phyloP scores from a whole-genome alignment of 2,888 invertebrate genomes.

The Andrena trimmerana region DNA sequence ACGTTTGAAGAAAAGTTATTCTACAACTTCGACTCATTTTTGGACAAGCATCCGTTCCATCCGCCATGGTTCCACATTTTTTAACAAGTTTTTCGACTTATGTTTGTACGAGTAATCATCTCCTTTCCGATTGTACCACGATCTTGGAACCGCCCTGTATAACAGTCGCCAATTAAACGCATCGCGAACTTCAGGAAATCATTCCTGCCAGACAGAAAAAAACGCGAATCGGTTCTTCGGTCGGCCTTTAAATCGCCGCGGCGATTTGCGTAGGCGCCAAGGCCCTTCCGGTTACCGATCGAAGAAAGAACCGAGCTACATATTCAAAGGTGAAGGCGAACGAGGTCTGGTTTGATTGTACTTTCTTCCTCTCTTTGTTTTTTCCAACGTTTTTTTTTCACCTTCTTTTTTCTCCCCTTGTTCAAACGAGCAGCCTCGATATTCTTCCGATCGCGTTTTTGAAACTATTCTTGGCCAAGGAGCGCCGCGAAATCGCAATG shows the following conservation, averaged over 20 bases:
- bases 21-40: too few species aligned
- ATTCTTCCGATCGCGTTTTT: too few species aligned
- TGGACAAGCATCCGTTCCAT: too few species aligned
- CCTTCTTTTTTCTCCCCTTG: too few species aligned
- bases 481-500: too few species aligned
- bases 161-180: not conserved
- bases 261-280: conserved; percentile 32
- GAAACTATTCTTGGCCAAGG: too few species aligned
- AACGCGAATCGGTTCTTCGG: conserved; percentile 8
- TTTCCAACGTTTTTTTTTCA: too few species aligned
- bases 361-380: not conserved
- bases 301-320: conserved; percentile 21
- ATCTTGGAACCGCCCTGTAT: not conserved
- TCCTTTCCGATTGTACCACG: not conserved
- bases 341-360: not conserved
- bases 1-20: too few species aligned
- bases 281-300: conserved; percentile 42
- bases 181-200: conserved; percentile 20
- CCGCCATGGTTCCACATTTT: too few species aligned
- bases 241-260: conserved; percentile 34
- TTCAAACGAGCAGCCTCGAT: too few species aligned
- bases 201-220: not conserved
- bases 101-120: too few species aligned
- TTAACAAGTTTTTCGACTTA: too few species aligned
- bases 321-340: not conserved